Conservation (phyloP, 2,113 vertebrate species). For the Pseudopodoces humilis region DNA sequence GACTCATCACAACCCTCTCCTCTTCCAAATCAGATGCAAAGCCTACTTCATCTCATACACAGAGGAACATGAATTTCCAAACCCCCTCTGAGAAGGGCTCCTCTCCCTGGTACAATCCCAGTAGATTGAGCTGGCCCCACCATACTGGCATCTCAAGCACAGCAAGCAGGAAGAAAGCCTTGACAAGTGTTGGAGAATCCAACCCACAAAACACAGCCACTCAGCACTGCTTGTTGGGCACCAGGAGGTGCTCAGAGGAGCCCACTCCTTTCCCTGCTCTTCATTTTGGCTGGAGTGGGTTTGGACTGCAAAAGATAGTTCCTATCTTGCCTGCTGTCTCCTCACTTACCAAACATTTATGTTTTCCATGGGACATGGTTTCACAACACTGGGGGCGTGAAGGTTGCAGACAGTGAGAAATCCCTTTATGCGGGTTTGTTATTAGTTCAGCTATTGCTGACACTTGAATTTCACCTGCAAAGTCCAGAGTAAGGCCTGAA, state of each 20-base stretch:
- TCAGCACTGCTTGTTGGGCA: no score
- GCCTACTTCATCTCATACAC: fast-evolving
- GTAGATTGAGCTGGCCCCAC: fast-evolving
- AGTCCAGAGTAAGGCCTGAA: not conserved
- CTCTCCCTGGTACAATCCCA: not conserved
- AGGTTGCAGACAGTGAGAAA: not conserved
- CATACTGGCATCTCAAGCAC: fast-evolving
- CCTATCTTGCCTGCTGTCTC: not conserved
- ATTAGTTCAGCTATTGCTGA: not conserved
- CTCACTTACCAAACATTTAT: no score
- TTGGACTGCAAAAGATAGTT: not conserved
- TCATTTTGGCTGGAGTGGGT: not conserved
- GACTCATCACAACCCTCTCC: not conserved
- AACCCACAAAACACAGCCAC: not conserved
- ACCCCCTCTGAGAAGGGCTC: not conserved
- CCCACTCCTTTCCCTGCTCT: not conserved
- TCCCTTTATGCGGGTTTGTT: not conserved
- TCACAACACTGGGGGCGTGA: fast-evolving
- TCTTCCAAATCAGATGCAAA: not conserved
- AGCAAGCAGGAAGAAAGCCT: not conserved
- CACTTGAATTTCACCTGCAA: not conserved
- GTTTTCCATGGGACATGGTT: not conserved
- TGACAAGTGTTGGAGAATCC: not conserved
- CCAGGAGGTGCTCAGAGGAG: not conserved
- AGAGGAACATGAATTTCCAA: not conserved